Conservation (phyloP, 2,113 vertebrate species). For the Manacus vitellinus region DNA sequence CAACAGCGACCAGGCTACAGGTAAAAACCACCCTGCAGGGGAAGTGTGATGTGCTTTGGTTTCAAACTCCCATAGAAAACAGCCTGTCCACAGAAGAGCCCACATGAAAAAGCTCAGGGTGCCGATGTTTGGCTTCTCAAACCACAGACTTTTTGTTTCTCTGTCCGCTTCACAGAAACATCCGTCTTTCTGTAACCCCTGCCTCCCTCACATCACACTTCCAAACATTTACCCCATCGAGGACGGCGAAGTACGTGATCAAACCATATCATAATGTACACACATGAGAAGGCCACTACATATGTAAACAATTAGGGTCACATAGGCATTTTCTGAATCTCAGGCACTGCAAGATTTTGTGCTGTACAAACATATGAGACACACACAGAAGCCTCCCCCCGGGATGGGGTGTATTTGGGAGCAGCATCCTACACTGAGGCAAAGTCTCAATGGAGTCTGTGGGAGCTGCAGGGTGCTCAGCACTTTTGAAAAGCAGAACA, state of each 20-base stretch:
- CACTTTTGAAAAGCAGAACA: constrained; percentile 45
- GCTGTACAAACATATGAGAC: not conserved
- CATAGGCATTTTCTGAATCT: not conserved
- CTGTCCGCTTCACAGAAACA: not conserved
- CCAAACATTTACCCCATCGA: not conserved
- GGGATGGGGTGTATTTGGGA: not conserved
- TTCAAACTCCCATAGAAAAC: not conserved
- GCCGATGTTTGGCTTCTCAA: not conserved
- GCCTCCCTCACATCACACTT: not conserved
- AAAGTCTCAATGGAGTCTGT: constrained; percentile 15
- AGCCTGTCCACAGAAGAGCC: not conserved
- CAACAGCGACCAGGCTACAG: not conserved
- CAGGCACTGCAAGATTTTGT: not conserved
- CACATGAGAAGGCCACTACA: not conserved
- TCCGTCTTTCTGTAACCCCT: not conserved
- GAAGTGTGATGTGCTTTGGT: not conserved
- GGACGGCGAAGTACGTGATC: accelerated
- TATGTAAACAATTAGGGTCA: not conserved
- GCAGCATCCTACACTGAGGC: not conserved
- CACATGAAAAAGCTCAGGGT: not conserved
- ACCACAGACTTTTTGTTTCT: not conserved
- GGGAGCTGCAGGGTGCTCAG: constrained; percentile 48
- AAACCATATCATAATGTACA: not conserved
- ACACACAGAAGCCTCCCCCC: accelerated
- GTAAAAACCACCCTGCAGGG: not conserved